These are phyloP conservation scores for Meta bourneti DNA, from an alignment of 2,888 invertebrate genomes.

Conservation along the genomic window DNA sequence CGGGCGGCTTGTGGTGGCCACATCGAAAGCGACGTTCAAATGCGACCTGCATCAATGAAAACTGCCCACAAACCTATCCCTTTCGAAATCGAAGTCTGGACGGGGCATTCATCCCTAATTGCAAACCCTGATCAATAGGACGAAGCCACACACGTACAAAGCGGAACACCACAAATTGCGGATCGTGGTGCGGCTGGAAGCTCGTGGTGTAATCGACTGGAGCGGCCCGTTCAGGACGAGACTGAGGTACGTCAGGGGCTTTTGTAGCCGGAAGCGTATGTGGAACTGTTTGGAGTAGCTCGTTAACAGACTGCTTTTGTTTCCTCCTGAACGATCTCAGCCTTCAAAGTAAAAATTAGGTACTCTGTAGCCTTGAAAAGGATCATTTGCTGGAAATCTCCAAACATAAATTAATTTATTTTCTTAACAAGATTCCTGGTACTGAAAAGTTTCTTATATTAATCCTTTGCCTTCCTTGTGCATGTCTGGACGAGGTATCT, in stretches of 20 bases:
- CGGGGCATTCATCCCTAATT: conserved; percentile 59
- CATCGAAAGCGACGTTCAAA: too few relatives aligned
- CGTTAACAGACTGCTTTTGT: neutral
- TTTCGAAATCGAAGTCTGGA: conserved; percentile 47
- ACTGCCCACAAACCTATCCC: conserved; percentile 2
- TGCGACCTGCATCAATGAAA: neutral
- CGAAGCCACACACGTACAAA: conserved; percentile 41
- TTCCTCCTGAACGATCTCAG: neutral
- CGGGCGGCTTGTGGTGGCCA: neutral
- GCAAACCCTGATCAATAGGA: conserved; percentile 61
- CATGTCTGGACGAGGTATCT: too few relatives aligned
- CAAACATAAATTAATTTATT: too few relatives aligned
- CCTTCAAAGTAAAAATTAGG: too few relatives aligned
- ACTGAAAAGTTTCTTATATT: too few relatives aligned
- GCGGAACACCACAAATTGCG: conserved; percentile 65
- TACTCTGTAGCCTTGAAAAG: too few relatives aligned
- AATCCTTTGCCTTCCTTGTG: too few relatives aligned
- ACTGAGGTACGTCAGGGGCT: neutral
- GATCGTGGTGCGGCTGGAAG: conserved; percentile 1
- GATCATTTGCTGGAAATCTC: too few relatives aligned
- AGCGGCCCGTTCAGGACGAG: neutral
- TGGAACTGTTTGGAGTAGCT: neutral
- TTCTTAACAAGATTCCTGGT: too few relatives aligned
- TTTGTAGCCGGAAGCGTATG: neutral
- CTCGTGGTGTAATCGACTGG: conserved; percentile 43